Percentiles rank a stretch among this genome's conserved stretches.
Evolutionary conservation across 2,888 invertebrate species (phyloP).

Genomic region (Marronus borbonicus): DNA sequence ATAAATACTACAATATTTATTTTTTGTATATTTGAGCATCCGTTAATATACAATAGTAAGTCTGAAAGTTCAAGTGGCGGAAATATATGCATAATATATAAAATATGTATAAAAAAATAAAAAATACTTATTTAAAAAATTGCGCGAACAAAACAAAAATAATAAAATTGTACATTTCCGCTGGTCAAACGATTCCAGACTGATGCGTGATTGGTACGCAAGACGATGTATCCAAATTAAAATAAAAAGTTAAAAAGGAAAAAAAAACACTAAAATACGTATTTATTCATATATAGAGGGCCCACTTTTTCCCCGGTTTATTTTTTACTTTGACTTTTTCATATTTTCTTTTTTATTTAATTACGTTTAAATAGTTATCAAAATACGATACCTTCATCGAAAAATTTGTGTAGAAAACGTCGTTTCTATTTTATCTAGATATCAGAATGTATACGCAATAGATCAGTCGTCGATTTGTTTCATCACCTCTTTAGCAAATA

Average conservation of each 20-base stretch:
- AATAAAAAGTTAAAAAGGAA: constrained; percentile 57
- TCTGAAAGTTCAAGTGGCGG: constrained; percentile 72
- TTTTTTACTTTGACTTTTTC: constrained; percentile 6
- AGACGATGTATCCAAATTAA: constrained; percentile 59
- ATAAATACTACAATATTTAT: constrained; percentile 70
- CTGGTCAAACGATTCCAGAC: constrained; percentile 71
- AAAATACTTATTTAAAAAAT: constrained; percentile 55
- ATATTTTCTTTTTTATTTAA: constrained; percentile 51
- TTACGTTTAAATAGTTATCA: constrained; percentile 67
- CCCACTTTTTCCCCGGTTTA: constrained; percentile 10
- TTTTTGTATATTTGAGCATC: constrained; percentile 70
- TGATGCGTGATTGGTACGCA: constrained; percentile 65
- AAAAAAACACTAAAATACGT: constrained; percentile 58
- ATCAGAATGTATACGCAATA: constrained; percentile 57
- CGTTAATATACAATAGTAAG: constrained; percentile 69
- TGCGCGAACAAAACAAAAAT: constrained; percentile 55
- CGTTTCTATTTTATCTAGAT: constrained; percentile 61
- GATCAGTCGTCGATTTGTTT: constrained; percentile 31
- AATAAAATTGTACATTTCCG: constrained; percentile 64
- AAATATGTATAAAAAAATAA: constrained; percentile 55
- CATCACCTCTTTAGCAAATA: constrained; percentile 8
- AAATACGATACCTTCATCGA: constrained; percentile 67
- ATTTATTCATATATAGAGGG: constrained; percentile 45
- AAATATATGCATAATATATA: constrained; percentile 63
- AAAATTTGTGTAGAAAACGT: constrained; percentile 66